Base-by-base conservation (phyloP, 1,140 invertebrate species). In the Pomacea maculata region DNA sequence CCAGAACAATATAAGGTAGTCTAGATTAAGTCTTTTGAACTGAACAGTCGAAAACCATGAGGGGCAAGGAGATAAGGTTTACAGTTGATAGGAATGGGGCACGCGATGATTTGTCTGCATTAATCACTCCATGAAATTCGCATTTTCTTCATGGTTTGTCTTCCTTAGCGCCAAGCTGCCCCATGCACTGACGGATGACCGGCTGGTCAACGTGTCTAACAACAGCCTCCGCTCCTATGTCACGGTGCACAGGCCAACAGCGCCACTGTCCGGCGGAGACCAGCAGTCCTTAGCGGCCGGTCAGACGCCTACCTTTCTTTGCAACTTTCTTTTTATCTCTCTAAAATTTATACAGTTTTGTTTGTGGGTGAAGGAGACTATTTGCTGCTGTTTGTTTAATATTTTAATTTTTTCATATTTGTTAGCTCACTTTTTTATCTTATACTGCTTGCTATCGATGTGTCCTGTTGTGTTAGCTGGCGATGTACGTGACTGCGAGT, bases 1-100 rank as follows among this genome's bases (percentile, higher is more conserved):
- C 74, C 90, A 91, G 76, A 92, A 91, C 83, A 89, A 89, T 70
- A 87, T 92, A 72, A 90, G 89, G 90, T 91, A 81, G 72, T 45
- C 11, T 61, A 17, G 57, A 14, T 61, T 61, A 61, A 0, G 15
- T 14, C 57, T 61, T 17, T 17, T 8, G n/a, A 25, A n/a, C 21
- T 29, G 52, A 34, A 29, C 9, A 25, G 8, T n/a, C n/a, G n/a
- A 21, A 19, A 34, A 45, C 11, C 9, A n/a, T 21, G 67, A 21
- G 9, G n/a, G 29, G 10, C n/a, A 21, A 68, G 14, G n/a, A 68
- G 29, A 68, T 1, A 68, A 68, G 29, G 9, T 10, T 11, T n/a
- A 10, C 14, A 68, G 29, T n/a, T n/a, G 0, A 7, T 21, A 21
- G 25, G 10, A 21, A 7, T 6, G 19, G 65, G 65, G 25, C 5